Evolutionary conservation across 2,888 invertebrate species (phyloP).

Genomic region (Sinodicranocentrus sp.): DNA sequence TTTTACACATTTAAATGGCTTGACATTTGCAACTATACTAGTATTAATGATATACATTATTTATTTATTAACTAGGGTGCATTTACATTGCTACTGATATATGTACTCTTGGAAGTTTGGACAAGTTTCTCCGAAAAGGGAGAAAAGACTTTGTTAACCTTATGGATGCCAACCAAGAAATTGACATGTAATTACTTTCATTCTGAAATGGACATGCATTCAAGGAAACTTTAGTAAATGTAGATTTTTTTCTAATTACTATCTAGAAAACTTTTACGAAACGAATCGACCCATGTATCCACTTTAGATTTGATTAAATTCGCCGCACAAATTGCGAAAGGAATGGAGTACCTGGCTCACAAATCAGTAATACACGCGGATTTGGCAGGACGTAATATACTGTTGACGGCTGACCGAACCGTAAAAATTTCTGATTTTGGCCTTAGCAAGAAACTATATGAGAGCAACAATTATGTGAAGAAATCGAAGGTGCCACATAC

Average conservation of each 20-base stretch:
- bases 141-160: slow-evolving; percentile 35
- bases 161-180: slow-evolving; percentile 44
- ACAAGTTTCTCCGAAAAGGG: slow-evolving; percentile 30
- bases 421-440: slow-evolving; percentile 72
- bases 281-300: background rate
- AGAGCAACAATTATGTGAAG: slow-evolving; percentile 71
- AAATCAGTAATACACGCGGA: slow-evolving; percentile 73
- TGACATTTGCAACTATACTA: too few species aligned
- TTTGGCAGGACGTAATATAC: slow-evolving; percentile 70
- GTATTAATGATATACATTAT: background rate
- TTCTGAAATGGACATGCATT: background rate
- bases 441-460: slow-evolving; percentile 69
- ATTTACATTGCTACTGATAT: slow-evolving; percentile 64
- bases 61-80: slow-evolving; percentile 35
- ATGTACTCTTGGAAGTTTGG: slow-evolving; percentile 56
- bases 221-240: background rate
- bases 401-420: slow-evolving; percentile 52
- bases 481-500: slow-evolving; percentile 63
- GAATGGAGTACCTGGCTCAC: slow-evolving; percentile 71
- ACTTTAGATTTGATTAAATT: slow-evolving; percentile 68
- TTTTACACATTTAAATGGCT: too few species aligned
- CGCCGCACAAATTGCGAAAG: slow-evolving; percentile 65
- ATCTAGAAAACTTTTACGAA: background rate
- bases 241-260: too few species aligned
- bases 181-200: slow-evolving; percentile 38